Evolutionary conservation across 2,888 invertebrate species (phyloP), one percentile per base, ranked within the genome.

Genomic region (Leptarthrus brevirostris): DNA sequence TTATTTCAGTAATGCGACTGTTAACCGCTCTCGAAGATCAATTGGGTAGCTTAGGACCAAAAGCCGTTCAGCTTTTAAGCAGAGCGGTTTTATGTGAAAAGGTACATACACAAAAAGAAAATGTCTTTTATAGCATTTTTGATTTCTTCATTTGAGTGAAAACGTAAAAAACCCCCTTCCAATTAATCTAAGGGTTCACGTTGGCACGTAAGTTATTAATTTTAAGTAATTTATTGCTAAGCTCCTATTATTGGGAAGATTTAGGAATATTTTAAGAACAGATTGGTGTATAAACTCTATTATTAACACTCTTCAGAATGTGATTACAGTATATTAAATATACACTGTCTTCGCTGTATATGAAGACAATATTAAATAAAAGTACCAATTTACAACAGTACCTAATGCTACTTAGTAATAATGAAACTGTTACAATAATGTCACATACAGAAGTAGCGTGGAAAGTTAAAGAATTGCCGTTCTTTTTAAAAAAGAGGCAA

Each of bases 21-120:
- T 70, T 75, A 72, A 64, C 74, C 18, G 76, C 76, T 61, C 72
- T 76, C 44, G 76, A 76, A 71, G 74, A 75, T 44, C 71, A 75
- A 14, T 74, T 76, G 73, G 76, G 76, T 26, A 76, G 76, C 58
- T 73, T 76, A 53, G 76, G 76, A 20, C 75, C 75, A 47, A 69
- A 74, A 64, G 75, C 75, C 40, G 71, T 76, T 49, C 75, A 76
- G 40, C 75, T 76, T 16, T 74, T 76, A 34, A 75, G 75, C 44
- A 56, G 74, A 58, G 74, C 76, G 34, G 66, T 75, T 40, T 34
- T 76, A 49, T 40, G 56, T 49, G 74, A 75, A 74, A 76, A 76
- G 76, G 76, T 76, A 76, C 49, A 74, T 49, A 64, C 18, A 72
- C 24, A 47, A 44, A 12, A 30, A 49, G 30, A 30, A 30, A 49